Evolutionary conservation across 2,888 invertebrate species (phyloP).

Genomic region (Dicycla oo): DNA sequence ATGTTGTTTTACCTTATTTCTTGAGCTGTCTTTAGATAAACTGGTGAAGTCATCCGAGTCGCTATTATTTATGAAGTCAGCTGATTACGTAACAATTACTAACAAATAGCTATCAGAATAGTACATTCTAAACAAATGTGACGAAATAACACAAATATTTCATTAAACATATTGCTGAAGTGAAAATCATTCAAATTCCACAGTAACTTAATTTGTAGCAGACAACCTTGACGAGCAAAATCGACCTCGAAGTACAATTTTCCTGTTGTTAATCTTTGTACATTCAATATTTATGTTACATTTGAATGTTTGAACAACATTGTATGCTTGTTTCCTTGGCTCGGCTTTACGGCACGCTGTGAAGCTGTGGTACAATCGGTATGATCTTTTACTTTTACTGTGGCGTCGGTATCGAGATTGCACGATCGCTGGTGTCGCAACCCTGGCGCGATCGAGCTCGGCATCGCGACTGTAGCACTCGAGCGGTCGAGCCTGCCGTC

Average conservation of each 20-base stretch:
- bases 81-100: slow-evolving; percentile 44
- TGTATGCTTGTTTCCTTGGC: slow-evolving; percentile 43
- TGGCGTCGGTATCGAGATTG: slow-evolving; percentile 58
- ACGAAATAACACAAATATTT: slow-evolving; percentile 42
- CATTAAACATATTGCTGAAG: slow-evolving; percentile 6
- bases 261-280: slow-evolving; percentile 58
- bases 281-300: slow-evolving; percentile 45
- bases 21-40: slow-evolving; percentile 23
- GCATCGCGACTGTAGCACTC: slow-evolving; percentile 47
- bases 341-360: slow-evolving; percentile 23
- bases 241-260: slow-evolving; percentile 62
- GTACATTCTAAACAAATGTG: slow-evolving; percentile 38
- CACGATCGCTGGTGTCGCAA: slow-evolving; percentile 66
- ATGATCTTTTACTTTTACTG: slow-evolving; percentile 58
- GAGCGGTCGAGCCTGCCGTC: slow-evolving; percentile 68
- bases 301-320: slow-evolving; percentile 42
- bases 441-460: slow-evolving; percentile 65
- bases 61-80: slow-evolving; percentile 46
- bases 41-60: slow-evolving; percentile 37
- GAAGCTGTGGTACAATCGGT: slow-evolving; percentile 48
- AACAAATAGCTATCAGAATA: slow-evolving; percentile 26
- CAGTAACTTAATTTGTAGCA: slow-evolving; percentile 42
- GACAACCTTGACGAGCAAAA: slow-evolving; percentile 53
- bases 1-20: slow-evolving; percentile 28
- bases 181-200: slow-evolving; percentile 22